Evolutionary conservation across 2,888 invertebrate species (phyloP).

Genomic region (Hirtodrosophila trivittata): DNA sequence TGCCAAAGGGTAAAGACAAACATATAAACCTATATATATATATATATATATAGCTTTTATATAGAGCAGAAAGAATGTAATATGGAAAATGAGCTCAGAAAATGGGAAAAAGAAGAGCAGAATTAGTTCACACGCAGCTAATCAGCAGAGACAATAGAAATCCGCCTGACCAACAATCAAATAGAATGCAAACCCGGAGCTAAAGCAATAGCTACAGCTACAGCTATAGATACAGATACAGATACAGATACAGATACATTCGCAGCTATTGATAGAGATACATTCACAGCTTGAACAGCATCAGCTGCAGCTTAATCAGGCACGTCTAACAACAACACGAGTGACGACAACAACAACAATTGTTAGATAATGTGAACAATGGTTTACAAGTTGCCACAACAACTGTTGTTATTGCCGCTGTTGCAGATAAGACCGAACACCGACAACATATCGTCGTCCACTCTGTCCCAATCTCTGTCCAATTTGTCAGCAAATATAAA

Average conservation of each 20-base stretch:
- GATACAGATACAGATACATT: no score
- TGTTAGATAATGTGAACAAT: slow-evolving; percentile 36
- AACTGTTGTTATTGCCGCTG: slow-evolving; percentile 15
- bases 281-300: neutral
- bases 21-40: neutral
- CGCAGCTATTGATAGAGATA: no score
- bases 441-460: slow-evolving; percentile 11
- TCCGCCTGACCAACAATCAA: slow-evolving; percentile 27
- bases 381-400: slow-evolving; percentile 10
- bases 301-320: slow-evolving; percentile 45
- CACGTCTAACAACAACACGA: slow-evolving; percentile 12
- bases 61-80: neutral
- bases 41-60: neutral
- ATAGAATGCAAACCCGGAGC: neutral
- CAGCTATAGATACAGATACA: no score
- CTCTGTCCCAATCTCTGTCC: slow-evolving; percentile 31
- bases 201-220: neutral
- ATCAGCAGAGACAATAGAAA: slow-evolving; percentile 48
- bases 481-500: slow-evolving; percentile 51
- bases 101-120: slow-evolving; percentile 34
- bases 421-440: neutral
- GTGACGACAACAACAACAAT: slow-evolving; percentile 2
- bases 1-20: neutral
- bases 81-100: slow-evolving; percentile 17
- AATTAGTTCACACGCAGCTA: slow-evolving; percentile 46